Base-by-base conservation (phyloP, 2,888 invertebrate species). In the Neoaliturus tenellus region DNA sequence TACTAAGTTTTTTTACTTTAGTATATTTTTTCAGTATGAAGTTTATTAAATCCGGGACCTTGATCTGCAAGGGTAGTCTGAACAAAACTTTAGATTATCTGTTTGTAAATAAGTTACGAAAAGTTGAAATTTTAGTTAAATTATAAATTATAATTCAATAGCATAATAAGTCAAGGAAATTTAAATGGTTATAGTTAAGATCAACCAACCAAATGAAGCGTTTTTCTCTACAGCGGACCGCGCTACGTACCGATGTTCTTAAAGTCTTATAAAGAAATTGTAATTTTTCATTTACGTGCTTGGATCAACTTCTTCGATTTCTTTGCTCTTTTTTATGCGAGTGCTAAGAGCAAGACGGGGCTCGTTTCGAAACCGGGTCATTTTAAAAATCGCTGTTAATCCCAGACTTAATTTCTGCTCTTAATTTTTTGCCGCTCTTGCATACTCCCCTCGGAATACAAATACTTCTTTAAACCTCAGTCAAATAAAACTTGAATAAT, bases 341-440 rank as follows among this genome's bases (percentile, higher is more conserved):
- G 83, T 84, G 85, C 87, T 85, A 85, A 85, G 85, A 83, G 83
- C 80, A 80, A 80, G 41, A 81, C 78, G 73, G 51, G 82, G 62
- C 83, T 62, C 41, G 41, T 44, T 67, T 25, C 62, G 86, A 83
- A 86, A 86, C 85, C 86, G 86, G 86, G 86, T 85, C 86, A 86
- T 86, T 87, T 87, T 87, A 86, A 87, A 87, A 85, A 85, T 86
- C 85, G 67, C 87, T 86, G 86, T 87, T 88, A 88, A 88, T 88
- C 88, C 87, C 83, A 81, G 86, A 85, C 88, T 88, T 88, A 88
- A 88, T 88, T 88, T 87, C 85, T 87, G 86, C 87, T 87, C 86
- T 86, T 86, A 87, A 85, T 81, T 85, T 86, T 86, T 86, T 85
- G 78, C 51, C 31, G 12, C 20, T 73, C 73, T 73, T 33, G 33